phyloP scores from a whole-genome alignment of 2,113 vertebrate species.

The Pelobates fuscus region DNA sequence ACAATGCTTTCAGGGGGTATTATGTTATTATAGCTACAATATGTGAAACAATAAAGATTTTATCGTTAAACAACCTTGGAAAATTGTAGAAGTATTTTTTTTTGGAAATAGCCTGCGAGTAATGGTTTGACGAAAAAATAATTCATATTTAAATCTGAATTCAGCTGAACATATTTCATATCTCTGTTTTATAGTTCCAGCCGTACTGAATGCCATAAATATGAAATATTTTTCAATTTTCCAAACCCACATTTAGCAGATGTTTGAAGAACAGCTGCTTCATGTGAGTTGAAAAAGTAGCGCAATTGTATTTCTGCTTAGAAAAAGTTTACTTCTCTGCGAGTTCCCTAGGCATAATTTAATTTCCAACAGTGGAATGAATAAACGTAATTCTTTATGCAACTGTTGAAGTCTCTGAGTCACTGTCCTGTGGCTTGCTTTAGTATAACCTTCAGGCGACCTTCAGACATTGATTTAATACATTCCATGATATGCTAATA shows the following conservation, averaged over 20 bases:
- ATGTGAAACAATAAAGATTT: conserved; percentile 27
- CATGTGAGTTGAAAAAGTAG: conserved; percentile 29
- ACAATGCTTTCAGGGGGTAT: too few relatives aligned
- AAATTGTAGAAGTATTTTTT: too few relatives aligned
- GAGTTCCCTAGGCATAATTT: not conserved
- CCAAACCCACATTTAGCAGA: conserved; percentile 37
- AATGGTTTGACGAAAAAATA: conserved; percentile 27
- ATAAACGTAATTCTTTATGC: not conserved
- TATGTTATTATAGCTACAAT: conserved; percentile 15
- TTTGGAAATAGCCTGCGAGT: conserved; percentile 16
- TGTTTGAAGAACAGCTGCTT: conserved; percentile 47
- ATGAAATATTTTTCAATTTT: conserved; percentile 42
- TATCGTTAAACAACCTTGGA: conserved; percentile 21
- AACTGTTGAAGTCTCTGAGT: not conserved
- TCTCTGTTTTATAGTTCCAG: conserved; percentile 29
- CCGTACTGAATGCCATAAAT: conserved; percentile 28
- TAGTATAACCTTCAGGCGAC: not conserved
- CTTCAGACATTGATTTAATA: not conserved
- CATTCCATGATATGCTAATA: not conserved
- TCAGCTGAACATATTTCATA: conserved; percentile 32
- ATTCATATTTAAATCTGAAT: conserved; percentile 25
- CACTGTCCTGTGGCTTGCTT: conserved; percentile 1
- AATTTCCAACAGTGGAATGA: conserved; percentile 8
- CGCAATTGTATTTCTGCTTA: conserved; percentile 22
- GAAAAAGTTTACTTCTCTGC: conserved; percentile 11